These are phyloP conservation scores for Styela clava DNA, from an alignment of 23 tunicate genomes.

Conservation along the genomic window DNA sequence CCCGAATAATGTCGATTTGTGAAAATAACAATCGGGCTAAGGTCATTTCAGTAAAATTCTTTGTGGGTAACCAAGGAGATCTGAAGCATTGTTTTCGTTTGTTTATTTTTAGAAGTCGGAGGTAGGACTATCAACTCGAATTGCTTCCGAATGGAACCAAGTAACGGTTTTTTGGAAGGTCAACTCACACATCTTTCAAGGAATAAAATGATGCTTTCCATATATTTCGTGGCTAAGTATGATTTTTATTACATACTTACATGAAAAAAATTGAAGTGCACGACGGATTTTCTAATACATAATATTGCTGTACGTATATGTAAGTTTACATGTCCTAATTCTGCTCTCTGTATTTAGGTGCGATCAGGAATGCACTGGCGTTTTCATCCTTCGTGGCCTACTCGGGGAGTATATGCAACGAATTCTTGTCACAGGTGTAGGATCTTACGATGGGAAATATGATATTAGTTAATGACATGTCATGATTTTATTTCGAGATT, in stretches of 20 bases:
- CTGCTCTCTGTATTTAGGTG: no score
- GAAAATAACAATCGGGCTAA: no score
- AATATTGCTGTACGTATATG: neutral
- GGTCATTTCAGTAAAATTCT: no score
- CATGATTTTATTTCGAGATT: neutral
- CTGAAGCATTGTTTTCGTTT: constrained; percentile 9
- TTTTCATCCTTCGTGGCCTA: constrained; percentile 28
- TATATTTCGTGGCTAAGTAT: constrained; percentile 43
- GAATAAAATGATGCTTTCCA: constrained; percentile 30
- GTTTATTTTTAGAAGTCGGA: neutral
- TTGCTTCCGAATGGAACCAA: constrained; percentile 45
- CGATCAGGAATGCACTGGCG: neutral
- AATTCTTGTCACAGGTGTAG: constrained; percentile 31
- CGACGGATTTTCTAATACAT: no score
- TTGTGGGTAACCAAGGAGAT: no score
- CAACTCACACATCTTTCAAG: constrained; percentile 34
- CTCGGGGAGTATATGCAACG: constrained; percentile 32
- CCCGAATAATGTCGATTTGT: no score
- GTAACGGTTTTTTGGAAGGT: constrained; percentile 45
- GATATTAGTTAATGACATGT: constrained; percentile 38
- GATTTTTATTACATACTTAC: neutral
- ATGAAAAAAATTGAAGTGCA: no score
- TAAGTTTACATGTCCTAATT: no score
- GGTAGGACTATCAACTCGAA: neutral
- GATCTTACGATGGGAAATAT: constrained; percentile 62